Percentiles rank a stretch among this genome's conserved stretches.
Conservation (phyloP, 2,888 invertebrate species). For the Platycnemis pennipes region DNA sequence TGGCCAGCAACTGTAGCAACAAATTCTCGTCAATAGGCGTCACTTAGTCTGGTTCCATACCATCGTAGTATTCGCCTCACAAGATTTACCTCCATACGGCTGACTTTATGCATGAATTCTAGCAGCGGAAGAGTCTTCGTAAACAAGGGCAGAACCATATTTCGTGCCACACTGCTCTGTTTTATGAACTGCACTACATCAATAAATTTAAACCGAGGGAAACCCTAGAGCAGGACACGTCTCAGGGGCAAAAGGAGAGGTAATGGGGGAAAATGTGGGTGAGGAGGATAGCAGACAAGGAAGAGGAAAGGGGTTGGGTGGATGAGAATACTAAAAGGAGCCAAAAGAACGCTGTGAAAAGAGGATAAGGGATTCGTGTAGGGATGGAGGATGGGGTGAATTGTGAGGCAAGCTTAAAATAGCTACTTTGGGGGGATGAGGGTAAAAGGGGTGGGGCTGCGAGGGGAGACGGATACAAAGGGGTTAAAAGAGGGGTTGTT, state of each 20-base stretch:
- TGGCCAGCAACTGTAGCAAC: no score
- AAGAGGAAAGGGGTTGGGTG: background rate
- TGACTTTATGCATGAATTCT: background rate
- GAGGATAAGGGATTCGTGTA: background rate
- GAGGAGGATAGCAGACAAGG: background rate
- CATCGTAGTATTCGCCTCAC: background rate
- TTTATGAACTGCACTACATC: background rate
- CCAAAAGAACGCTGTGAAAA: background rate
- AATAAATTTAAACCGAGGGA: background rate
- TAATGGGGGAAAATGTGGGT: background rate
- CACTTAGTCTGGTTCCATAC: no score
- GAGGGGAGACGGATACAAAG: background rate
- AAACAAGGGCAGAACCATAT: background rate
- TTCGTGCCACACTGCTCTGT: background rate
- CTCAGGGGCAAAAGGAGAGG: background rate
- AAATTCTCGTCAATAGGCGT: no score
- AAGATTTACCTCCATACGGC: background rate
- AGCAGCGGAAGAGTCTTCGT: background rate
- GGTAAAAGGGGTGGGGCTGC: background rate
- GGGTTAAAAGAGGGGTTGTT: background rate
- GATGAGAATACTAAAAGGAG: background rate
- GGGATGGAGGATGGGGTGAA: background rate
- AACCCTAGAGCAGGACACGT: background rate
- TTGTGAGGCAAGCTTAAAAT: background rate
- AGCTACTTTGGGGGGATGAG: background rate